A percentile compares a stretch with the other conserved stretches of the same genome.
Evolutionary conservation across 2,888 invertebrate species (phyloP).

Genomic region (Andrena flavipes): DNA sequence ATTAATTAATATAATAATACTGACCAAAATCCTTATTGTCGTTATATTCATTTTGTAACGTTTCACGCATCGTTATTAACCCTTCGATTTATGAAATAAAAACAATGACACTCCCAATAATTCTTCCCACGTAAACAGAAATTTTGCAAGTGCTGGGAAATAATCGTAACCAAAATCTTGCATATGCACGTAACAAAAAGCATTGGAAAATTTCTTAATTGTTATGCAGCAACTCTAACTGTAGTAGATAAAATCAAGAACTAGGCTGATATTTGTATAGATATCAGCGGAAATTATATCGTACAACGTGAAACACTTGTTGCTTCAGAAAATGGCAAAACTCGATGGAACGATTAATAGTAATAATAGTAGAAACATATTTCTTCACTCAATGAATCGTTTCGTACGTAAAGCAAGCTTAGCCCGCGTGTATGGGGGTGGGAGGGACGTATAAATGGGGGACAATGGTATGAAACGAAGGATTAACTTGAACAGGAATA

Average conservation of each 20-base stretch:
- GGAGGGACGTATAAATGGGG: neutral
- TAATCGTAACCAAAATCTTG: too few relatives aligned
- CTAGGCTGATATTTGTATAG: neutral
- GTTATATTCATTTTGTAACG: neutral
- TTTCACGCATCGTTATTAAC: neutral
- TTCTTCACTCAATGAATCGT: neutral
- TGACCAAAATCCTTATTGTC: neutral
- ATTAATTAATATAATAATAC: neutral
- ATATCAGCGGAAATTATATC: neutral
- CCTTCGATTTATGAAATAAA: conserved; percentile 8
- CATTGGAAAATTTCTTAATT: too few relatives aligned
- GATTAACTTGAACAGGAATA: conserved; percentile 1
- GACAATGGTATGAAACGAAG: conserved; percentile 13
- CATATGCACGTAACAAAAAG: too few relatives aligned
- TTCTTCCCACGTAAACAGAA: neutral
- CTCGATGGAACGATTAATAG: neutral
- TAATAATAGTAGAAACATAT: neutral
- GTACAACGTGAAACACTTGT: neutral
- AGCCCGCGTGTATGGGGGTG: neutral
- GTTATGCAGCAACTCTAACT: neutral
- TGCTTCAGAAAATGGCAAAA: neutral
- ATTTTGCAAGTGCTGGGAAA: neutral
- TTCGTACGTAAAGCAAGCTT: neutral
- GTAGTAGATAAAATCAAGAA: neutral
- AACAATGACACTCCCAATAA: neutral